Percentiles rank a stretch among this genome's conserved stretches.
Evolutionary conservation across 2,888 invertebrate genomes (phyloP).

Genomic region (Diabrotica balteata): DNA sequence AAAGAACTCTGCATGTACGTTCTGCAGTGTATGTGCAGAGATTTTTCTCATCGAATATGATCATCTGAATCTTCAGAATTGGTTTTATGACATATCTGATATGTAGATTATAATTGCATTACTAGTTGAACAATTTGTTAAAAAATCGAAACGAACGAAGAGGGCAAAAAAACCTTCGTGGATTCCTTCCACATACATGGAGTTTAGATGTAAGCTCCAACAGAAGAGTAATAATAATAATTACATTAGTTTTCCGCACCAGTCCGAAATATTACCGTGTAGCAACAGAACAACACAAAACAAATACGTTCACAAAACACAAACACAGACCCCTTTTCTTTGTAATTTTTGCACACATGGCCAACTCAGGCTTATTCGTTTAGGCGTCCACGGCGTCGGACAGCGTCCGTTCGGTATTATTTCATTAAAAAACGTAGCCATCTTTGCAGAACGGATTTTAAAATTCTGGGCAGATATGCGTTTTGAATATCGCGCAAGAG

Average conservation of each 20-base stretch:
- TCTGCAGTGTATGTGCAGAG: no score
- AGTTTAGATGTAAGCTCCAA: no score
- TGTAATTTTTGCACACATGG: slow-evolving; percentile 51
- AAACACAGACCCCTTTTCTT: slow-evolving; percentile 46
- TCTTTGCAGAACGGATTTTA: slow-evolving; percentile 59
- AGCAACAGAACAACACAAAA: slow-evolving; percentile 42
- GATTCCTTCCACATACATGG: no score
- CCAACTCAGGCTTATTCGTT: slow-evolving; percentile 52
- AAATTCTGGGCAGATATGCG: slow-evolving; percentile 58
- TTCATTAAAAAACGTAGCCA: slow-evolving; percentile 58
- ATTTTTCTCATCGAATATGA: no score
- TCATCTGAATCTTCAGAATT: no score
- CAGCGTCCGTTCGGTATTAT: slow-evolving; percentile 49
- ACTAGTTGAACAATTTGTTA: no score
- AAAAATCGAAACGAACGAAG: no score
- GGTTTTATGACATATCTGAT: no score
- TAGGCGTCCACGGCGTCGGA: slow-evolving; percentile 47
- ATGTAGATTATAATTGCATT: no score
- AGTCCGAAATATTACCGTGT: slow-evolving; percentile 35
- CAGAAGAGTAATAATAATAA: slow-evolving; percentile 37
- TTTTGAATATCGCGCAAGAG: slow-evolving; percentile 57
- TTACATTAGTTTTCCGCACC: slow-evolving; percentile 38
- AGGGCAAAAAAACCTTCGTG: no score
- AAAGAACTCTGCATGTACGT: no score
- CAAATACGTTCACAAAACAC: slow-evolving; percentile 38